A percentile compares a stretch with the other conserved stretches of the same genome.
These are phyloP conservation scores for Grammomys surdaster DNA, from an alignment of 2,113 vertebrate genomes.

Conservation along the genomic window DNA sequence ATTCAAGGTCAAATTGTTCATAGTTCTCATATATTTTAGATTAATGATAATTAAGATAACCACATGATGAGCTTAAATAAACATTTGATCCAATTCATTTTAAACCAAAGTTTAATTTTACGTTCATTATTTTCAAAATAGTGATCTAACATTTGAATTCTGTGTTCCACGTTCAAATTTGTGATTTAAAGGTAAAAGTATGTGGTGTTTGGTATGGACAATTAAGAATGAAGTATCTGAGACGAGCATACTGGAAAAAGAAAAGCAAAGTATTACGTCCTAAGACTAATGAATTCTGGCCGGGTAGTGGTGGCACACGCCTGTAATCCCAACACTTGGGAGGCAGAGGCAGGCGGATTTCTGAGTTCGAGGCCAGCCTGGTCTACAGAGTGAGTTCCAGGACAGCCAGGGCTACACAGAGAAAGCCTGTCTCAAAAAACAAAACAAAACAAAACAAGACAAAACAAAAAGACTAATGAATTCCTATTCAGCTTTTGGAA, in stretches of 20 bases:
- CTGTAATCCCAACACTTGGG: too few relatives aligned
- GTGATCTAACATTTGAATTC: neutral
- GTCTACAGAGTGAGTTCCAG: too few relatives aligned
- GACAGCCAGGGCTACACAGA: too few relatives aligned
- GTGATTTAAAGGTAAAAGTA: slow-evolving; percentile 7
- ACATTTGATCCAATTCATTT: neutral
- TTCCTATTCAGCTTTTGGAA: neutral
- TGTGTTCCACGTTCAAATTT: slow-evolving; percentile 15
- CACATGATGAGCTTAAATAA: neutral
- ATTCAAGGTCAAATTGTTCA: neutral
- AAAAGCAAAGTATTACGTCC: neutral
- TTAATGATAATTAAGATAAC: slow-evolving; percentile 34
- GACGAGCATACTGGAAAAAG: neutral
- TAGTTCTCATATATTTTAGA: neutral
- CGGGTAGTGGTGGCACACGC: too few relatives aligned
- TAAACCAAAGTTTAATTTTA: slow-evolving; percentile 52
- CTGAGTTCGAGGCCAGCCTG: too few relatives aligned
- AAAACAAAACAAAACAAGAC: too few relatives aligned
- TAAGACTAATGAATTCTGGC: neutral
- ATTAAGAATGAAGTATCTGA: neutral
- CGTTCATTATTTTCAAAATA: slow-evolving; percentile 15
- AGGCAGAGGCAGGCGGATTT: too few relatives aligned
- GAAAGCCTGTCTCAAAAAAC: too few relatives aligned
- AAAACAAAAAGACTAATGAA: neutral
- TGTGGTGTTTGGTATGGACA: neutral